Evolutionary conservation across 2,888 invertebrate genomes (phyloP).

Genomic region (Stictocephala bisonia): DNA sequence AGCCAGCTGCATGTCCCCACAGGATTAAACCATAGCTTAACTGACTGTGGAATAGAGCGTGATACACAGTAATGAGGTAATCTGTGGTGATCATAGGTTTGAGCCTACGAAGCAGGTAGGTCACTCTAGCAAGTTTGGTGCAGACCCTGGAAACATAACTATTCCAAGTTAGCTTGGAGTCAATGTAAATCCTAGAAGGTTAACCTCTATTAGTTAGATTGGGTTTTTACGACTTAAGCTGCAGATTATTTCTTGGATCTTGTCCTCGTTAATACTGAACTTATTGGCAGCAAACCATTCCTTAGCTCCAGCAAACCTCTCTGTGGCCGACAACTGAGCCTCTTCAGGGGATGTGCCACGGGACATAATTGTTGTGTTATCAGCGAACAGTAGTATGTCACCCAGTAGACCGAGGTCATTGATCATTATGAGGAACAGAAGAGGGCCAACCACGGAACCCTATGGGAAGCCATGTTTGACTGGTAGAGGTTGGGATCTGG

Average conservation of each 20-base stretch:
- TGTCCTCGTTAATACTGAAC: not conserved
- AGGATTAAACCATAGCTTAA: not conserved
- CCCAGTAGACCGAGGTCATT: slow-evolving; percentile 3
- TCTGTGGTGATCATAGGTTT: not conserved
- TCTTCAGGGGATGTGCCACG: not conserved
- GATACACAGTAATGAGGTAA: not conserved
- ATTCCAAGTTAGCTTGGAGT: not conserved
- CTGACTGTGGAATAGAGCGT: not conserved
- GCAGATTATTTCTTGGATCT: not conserved
- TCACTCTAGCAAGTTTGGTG: not conserved
- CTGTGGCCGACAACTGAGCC: not conserved
- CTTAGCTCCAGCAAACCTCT: not conserved
- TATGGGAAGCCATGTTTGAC: slow-evolving; percentile 22
- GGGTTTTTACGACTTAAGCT: not conserved
- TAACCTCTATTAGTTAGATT: not conserved
- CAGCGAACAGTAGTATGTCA: slow-evolving; percentile 9
- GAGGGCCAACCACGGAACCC: slow-evolving; percentile 17
- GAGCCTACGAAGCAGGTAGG: not conserved
- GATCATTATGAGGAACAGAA: slow-evolving; percentile 16
- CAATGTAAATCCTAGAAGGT: not conserved
- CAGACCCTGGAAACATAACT: not conserved
- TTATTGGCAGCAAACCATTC: not conserved
- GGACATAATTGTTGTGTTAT: slow-evolving; percentile 2
- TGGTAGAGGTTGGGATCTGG: not conserved
- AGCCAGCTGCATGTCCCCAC: too few relatives aligned